Percentiles rank a stretch among this genome's conserved stretches.
Conservation (phyloP, 1,140 invertebrate species). For the Wasmannia auropunctata region DNA sequence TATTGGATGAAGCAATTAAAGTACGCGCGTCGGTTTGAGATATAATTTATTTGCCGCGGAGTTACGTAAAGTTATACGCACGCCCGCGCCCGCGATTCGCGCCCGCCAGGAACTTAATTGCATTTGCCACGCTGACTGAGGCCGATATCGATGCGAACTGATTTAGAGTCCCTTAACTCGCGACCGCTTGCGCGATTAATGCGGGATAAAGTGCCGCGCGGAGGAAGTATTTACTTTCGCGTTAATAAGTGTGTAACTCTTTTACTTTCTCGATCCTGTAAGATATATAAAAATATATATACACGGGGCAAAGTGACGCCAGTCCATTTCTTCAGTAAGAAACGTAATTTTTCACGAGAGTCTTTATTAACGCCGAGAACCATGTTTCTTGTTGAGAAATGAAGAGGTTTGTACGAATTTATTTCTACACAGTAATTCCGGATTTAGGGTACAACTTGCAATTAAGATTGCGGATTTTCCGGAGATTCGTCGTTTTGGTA, state of each 20-base stretch:
- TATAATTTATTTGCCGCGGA: slow-evolving; percentile 65
- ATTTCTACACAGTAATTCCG: not conserved
- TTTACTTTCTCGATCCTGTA: not conserved
- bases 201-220: not conserved
- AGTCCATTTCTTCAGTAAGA: slow-evolving; percentile 8
- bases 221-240: not conserved
- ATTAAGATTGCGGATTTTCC: not conserved
- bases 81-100: not conserved
- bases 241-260: not conserved
- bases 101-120: slow-evolving; percentile 61
- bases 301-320: not conserved
- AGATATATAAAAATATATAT: not conserved
- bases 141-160: slow-evolving; percentile 39
- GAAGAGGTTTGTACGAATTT: not conserved
- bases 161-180: slow-evolving; percentile 49
- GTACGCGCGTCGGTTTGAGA: slow-evolving; percentile 1
- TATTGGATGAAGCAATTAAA: slow-evolving; percentile 62
- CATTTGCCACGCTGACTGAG: slow-evolving; percentile 42
- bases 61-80: slow-evolving; percentile 38
- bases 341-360: not conserved
- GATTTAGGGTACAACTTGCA: not conserved
- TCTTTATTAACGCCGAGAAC: not conserved
- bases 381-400: not conserved
- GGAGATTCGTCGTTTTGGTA: not conserved
- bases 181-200: slow-evolving; percentile 16